These are phyloP conservation scores for Amblyornis subalaris DNA, from an alignment of 2,113 vertebrate species.

Conservation along the genomic window DNA sequence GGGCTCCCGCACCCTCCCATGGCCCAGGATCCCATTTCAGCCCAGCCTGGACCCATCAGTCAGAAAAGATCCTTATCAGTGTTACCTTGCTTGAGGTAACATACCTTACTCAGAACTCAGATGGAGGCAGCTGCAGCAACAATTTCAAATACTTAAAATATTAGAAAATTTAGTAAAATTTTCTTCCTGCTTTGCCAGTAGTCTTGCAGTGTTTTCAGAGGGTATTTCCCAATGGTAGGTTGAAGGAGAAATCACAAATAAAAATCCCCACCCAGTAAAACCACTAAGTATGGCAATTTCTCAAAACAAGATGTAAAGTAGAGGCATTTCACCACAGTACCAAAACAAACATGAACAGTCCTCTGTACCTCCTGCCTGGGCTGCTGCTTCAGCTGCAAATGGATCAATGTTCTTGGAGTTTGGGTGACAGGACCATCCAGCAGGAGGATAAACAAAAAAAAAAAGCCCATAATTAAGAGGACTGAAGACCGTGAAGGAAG, in stretches of 20 bases:
- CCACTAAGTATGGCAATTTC: background rate
- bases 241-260: background rate
- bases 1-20: background rate
- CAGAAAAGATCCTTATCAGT: background rate
- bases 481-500: background rate
- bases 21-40: background rate
- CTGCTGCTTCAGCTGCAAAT: background rate
- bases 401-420: background rate
- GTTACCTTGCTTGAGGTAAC: background rate
- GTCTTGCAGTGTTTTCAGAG: background rate
- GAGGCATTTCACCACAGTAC: background rate
- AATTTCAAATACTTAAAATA: background rate
- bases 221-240: background rate
- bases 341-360: background rate
- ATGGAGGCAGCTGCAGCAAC: background rate
- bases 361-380: background rate
- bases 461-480: background rate
- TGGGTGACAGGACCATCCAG: background rate
- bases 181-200: background rate
- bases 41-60: background rate
- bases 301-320: slow-evolving; percentile 4
- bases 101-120: background rate
- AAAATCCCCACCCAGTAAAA: background rate
- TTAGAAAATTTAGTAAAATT: background rate
- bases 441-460: background rate